A percentile compares a stretch with the other conserved stretches of the same genome.
Conservation (phyloP, 1,140 invertebrate species). For the Drosophila lacertosa region DNA sequence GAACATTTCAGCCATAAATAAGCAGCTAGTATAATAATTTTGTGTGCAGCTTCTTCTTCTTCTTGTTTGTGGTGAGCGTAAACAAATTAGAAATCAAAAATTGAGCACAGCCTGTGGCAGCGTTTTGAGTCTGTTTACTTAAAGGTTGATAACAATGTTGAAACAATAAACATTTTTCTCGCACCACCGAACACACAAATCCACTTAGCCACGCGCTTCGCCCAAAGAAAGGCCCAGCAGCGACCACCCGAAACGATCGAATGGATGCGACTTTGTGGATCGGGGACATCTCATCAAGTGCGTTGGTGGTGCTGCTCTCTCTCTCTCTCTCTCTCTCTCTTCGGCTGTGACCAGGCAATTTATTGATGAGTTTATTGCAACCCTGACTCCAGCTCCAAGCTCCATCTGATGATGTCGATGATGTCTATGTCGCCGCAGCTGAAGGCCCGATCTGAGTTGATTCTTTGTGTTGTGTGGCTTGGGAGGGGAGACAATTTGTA, state of each 20-base stretch:
- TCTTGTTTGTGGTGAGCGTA: slow-evolving; percentile 44
- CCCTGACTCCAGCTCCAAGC: slow-evolving; percentile 1
- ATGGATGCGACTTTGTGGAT: slow-evolving; percentile 8
- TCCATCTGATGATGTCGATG: slow-evolving; percentile 56
- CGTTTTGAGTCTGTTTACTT: slow-evolving; percentile 65
- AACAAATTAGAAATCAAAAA: slow-evolving; percentile 84
- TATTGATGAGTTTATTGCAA: slow-evolving; percentile 84
- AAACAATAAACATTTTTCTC: slow-evolving; percentile 84
- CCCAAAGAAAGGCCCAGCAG: slow-evolving; percentile 48
- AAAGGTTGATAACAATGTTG: slow-evolving; percentile 83
- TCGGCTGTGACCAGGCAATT: slow-evolving; percentile 78
- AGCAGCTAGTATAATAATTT: slow-evolving; percentile 66
- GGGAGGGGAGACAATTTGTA: slow-evolving; percentile 75
- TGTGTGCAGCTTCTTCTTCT: slow-evolving; percentile 42
- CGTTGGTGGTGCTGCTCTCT: slow-evolving; percentile 48
- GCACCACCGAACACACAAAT: slow-evolving; percentile 83
- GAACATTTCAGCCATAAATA: slow-evolving; percentile 69
- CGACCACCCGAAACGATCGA: slow-evolving; percentile 27
- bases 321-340: no score
- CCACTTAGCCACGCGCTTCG: slow-evolving; percentile 78
- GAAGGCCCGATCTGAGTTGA: slow-evolving; percentile 59
- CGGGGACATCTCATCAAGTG: slow-evolving; percentile 41
- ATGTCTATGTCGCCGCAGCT: slow-evolving; percentile 72
- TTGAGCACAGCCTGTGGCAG: slow-evolving; percentile 47
- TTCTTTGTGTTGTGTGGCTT: slow-evolving; percentile 60